Percentiles rank a stretch among this genome's conserved stretches.
Evolutionary conservation across 2,888 invertebrate species (phyloP).

Genomic region (Ceratothoa steindachneri): DNA sequence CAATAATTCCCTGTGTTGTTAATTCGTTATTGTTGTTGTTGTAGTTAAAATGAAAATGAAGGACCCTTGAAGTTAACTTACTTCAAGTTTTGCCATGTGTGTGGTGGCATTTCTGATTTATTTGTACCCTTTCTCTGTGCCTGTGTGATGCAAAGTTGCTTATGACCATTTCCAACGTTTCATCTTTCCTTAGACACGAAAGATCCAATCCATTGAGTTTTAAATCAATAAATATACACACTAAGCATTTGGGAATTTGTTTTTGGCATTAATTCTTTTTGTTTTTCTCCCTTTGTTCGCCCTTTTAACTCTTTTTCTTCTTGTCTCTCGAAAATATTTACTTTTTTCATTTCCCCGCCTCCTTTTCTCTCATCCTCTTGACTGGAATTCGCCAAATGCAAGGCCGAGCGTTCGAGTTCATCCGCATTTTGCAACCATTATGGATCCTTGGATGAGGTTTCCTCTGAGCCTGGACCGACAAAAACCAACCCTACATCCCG

Average conservation of each 20-base stretch:
- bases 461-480: not conserved
- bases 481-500: not conserved
- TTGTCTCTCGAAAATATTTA: not conserved
- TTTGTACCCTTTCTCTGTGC: not conserved
- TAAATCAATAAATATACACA: slow-evolving; percentile 35
- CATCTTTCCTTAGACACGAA: not conserved
- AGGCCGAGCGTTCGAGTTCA: not conserved
- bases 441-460: not conserved
- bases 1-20: slow-evolving; percentile 42
- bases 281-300: slow-evolving; percentile 43
- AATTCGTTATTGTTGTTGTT: slow-evolving; percentile 47
- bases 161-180: not conserved
- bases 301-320: slow-evolving; percentile 28
- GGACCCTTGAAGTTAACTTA: not conserved
- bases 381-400: not conserved
- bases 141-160: not conserved
- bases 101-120: not conserved
- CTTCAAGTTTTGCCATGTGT: slow-evolving; percentile 1
- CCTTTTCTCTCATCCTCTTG: not conserved
- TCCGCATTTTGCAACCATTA: not conserved
- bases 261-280: slow-evolving; percentile 35
- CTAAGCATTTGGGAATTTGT: too few relatives aligned
- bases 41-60: slow-evolving; percentile 31
- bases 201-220: slow-evolving; percentile 42
- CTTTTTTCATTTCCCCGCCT: not conserved